These are phyloP conservation scores for Micoletzkya japonica DNA, from an alignment of 2,888 invertebrate species.

Conservation along the genomic window DNA sequence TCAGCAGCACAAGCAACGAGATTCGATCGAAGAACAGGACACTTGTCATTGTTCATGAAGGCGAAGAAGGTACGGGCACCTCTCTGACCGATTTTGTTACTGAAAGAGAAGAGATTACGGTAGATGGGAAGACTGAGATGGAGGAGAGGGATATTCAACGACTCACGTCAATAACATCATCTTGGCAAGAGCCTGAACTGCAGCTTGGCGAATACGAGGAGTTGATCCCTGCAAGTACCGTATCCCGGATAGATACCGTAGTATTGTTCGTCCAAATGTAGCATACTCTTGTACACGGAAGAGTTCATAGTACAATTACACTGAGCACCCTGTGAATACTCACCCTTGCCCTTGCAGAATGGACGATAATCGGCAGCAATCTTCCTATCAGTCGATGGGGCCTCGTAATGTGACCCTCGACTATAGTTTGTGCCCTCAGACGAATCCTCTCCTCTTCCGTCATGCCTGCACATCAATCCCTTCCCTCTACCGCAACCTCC, in stretches of 20 bases:
- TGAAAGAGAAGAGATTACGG: neutral
- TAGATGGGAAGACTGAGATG: neutral
- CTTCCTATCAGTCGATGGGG: conserved; percentile 4
- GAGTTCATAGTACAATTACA: no score
- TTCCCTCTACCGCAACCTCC: neutral
- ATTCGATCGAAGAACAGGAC: conserved; percentile 20
- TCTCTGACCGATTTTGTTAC: neutral
- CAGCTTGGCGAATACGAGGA: conserved; percentile 13
- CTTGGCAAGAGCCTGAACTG: conserved; percentile 23
- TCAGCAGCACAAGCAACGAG: conserved; percentile 11
- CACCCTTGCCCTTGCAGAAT: conserved; percentile 13
- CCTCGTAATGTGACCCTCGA: neutral
- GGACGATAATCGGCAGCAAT: conserved; percentile 23
- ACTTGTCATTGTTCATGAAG: conserved; percentile 23
- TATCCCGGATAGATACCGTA: no score
- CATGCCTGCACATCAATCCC: conserved; percentile 9
- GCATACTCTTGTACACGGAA: neutral
- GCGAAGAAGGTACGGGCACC: conserved; percentile 29
- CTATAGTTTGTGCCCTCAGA: neutral
- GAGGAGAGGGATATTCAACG: no score
- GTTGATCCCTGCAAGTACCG: conserved; percentile 10
- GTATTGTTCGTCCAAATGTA: no score
- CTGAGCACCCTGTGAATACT: neutral
- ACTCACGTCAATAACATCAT: conserved; percentile 23
- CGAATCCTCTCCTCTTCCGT: conserved; percentile 26